These are phyloP conservation scores for Antheraea yamamai DNA, from an alignment of 2,888 invertebrate genomes.

Conservation along the genomic window DNA sequence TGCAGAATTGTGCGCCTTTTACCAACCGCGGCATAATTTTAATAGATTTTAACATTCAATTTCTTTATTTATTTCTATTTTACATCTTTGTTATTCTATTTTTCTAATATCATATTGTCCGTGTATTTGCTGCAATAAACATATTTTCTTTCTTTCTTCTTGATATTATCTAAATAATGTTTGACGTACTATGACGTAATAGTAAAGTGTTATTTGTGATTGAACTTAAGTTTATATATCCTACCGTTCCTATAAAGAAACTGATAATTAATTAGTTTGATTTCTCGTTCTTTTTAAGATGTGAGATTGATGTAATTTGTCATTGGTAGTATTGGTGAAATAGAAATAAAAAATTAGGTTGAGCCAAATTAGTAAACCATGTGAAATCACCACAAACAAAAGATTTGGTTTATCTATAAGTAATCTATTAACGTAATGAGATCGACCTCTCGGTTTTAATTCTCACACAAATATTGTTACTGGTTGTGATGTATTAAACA, in stretches of 20 bases:
- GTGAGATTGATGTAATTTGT: neutral
- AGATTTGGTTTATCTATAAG: conserved; percentile 20
- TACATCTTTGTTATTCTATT: too few relatives aligned
- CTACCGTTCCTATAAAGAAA: neutral
- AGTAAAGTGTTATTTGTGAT: too few relatives aligned
- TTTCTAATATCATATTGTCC: too few relatives aligned
- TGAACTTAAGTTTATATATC: too few relatives aligned
- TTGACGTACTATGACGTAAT: too few relatives aligned
- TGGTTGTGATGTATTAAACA: conserved; percentile 64
- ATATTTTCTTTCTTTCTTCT: too few relatives aligned
- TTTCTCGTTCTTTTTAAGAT: neutral
- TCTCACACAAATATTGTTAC: conserved; percentile 60
- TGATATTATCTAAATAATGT: too few relatives aligned
- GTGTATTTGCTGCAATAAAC: too few relatives aligned
- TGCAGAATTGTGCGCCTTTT: too few relatives aligned
- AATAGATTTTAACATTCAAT: too few relatives aligned
- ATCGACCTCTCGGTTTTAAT: conserved; percentile 55
- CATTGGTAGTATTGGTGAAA: neutral
- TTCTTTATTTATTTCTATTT: too few relatives aligned
- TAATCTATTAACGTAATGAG: conserved; percentile 47
- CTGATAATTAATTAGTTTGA: neutral
- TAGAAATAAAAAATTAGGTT: neutral
- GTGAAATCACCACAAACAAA: conserved; percentile 21
- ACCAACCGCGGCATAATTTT: too few relatives aligned
- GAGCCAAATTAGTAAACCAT: conserved; percentile 7